Evolutionary conservation across 1,140 invertebrate genomes (phyloP).

Genomic region (Eciton burchellii): DNA sequence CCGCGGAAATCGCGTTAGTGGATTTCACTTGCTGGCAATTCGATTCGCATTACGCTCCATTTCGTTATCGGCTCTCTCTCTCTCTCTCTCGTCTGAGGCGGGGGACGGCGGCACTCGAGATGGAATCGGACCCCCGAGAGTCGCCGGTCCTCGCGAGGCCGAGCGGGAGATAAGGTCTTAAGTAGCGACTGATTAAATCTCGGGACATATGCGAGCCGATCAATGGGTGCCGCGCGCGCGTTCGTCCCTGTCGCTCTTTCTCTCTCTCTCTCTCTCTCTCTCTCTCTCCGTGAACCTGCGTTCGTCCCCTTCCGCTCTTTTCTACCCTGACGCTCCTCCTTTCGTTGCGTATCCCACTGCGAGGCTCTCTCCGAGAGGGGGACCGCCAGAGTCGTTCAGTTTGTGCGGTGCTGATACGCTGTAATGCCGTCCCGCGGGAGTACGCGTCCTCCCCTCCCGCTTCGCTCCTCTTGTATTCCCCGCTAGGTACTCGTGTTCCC

Average conservation of each 20-base stretch:
- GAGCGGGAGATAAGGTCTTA: conserved; percentile 81
- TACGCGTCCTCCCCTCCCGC: conserved; percentile 65
- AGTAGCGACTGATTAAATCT: conserved; percentile 85
- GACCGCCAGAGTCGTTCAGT: conserved; percentile 79
- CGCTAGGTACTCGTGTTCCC: conserved; percentile 60
- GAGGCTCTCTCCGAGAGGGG: conserved; percentile 63
- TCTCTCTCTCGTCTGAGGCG: conserved; percentile 17
- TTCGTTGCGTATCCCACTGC: conserved; percentile 11
- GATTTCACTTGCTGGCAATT: conserved; percentile 78
- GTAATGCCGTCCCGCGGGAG: conserved; percentile 82
- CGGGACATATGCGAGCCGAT: conserved; percentile 84
- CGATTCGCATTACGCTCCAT: conserved; percentile 81
- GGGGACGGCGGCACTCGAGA: conserved; percentile 16
- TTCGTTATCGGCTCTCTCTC: conserved; percentile 78
- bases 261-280: conserved; percentile 65
- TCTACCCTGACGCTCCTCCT: conserved; percentile 20
- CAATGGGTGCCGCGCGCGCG: conserved; percentile 69
- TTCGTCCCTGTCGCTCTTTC: conserved; percentile 62
- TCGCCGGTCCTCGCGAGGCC: conserved; percentile 67
- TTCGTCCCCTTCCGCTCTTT: not conserved
- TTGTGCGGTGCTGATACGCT: conserved; percentile 84
- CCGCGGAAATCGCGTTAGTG: conserved; percentile 75
- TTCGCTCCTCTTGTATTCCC: conserved; percentile 52
- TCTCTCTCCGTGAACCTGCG: not conserved
- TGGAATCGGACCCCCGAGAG: conserved; percentile 32